Conservation (phyloP, 2,888 invertebrate species). For the Ophioninae sp. region DNA sequence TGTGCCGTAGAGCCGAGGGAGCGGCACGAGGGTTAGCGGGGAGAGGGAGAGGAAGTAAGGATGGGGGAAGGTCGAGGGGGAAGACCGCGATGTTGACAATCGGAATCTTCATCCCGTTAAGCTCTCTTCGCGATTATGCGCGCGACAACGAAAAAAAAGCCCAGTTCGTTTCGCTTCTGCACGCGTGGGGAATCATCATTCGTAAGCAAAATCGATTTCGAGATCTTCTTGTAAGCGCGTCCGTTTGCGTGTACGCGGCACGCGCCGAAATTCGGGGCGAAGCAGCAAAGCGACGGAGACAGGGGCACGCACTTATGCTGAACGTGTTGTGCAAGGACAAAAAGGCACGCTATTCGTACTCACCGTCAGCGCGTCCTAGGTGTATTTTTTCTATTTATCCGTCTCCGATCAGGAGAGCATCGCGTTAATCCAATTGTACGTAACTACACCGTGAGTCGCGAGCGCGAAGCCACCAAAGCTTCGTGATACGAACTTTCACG, state of each 20-base stretch:
- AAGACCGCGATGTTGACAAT: constrained; percentile 67
- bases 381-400: constrained; percentile 9
- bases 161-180: constrained; percentile 45
- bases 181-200: constrained; percentile 32
- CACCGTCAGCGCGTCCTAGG: constrained; percentile 46
- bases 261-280: constrained; percentile 12
- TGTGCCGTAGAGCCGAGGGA: constrained; percentile 46
- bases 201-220: constrained; percentile 63
- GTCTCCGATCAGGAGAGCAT: constrained; percentile 56
- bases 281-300: background rate
- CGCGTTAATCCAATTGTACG: constrained; percentile 50
- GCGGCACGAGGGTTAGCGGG: constrained; percentile 14
- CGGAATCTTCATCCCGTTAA: constrained; percentile 63
- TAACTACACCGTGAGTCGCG: constrained; percentile 4
- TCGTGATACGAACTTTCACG: constrained; percentile 18
- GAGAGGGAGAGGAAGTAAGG: background rate
- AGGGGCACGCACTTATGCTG: background rate
- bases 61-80: constrained; percentile 8
- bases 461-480: constrained; percentile 15
- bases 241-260: constrained; percentile 17
- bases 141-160: constrained; percentile 33
- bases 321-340: background rate
- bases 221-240: constrained; percentile 53
- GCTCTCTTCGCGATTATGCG: constrained; percentile 44
- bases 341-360: constrained; percentile 24